These are phyloP conservation scores for Rhipidura dahli DNA, from an alignment of 2,113 vertebrate genomes.

Conservation along the genomic window DNA sequence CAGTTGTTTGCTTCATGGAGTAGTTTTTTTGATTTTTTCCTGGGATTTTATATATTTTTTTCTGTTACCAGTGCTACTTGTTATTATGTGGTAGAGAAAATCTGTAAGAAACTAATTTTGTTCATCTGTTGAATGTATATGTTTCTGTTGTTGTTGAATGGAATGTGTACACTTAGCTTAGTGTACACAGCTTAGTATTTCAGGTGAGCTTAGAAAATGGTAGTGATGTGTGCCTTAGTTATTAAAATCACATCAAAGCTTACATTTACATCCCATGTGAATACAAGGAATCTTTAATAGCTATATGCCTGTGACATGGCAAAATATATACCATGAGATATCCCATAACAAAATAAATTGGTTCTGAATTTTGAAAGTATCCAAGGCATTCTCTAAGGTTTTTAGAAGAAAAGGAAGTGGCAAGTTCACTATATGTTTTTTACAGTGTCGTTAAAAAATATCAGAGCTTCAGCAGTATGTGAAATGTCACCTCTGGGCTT, in stretches of 20 bases:
- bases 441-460: neutral
- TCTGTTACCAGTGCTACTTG: neutral
- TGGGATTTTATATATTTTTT: neutral
- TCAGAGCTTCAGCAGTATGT: neutral
- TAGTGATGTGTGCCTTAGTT: neutral
- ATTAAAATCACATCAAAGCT: neutral
- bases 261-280: neutral
- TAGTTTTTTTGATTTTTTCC: neutral
- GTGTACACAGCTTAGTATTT: neutral
- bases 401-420: neutral
- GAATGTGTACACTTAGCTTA: neutral
- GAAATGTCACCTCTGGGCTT: neutral
- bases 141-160: neutral
- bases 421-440: neutral
- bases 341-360: neutral
- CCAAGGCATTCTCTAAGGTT: neutral
- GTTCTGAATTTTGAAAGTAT: neutral
- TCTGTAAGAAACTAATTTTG: neutral
- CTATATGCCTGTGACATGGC: neutral
- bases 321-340: neutral
- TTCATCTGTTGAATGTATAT: neutral
- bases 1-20: neutral
- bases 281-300: neutral
- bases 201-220: neutral
- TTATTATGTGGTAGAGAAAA: neutral